These are phyloP conservation scores for Leptinotarsa lineolata DNA, from an alignment of 1,140 invertebrate species.

Conservation along the genomic window DNA sequence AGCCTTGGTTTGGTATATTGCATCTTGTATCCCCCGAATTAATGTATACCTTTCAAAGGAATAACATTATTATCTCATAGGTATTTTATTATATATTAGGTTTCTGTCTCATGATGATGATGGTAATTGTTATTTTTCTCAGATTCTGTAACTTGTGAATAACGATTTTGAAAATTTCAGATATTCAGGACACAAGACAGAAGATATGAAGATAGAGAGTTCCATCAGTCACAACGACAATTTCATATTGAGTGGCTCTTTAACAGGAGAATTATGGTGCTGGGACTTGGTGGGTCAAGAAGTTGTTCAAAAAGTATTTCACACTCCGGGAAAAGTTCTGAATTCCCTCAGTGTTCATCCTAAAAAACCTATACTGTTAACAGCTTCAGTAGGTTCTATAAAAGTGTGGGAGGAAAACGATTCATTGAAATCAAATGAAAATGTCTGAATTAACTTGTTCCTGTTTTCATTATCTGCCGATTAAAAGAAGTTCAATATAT, in stretches of 20 bases:
- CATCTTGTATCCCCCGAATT: too few relatives aligned
- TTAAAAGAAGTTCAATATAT: too few relatives aligned
- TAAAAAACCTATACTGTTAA: constrained; percentile 67
- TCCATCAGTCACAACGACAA: constrained; percentile 81
- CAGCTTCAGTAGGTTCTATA: constrained; percentile 68
- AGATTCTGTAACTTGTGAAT: constrained; percentile 26
- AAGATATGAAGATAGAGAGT: constrained; percentile 85
- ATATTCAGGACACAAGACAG: constrained; percentile 78
- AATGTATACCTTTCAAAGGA: neutral
- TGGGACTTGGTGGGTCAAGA: constrained; percentile 85
- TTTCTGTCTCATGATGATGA: constrained; percentile 17
- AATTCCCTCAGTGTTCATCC: constrained; percentile 77
- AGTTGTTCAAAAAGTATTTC: constrained; percentile 60
- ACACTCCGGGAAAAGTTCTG: constrained; percentile 60
- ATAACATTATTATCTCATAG: neutral
- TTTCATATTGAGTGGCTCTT: constrained; percentile 85
- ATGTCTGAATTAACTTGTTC: neutral
- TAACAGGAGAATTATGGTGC: constrained; percentile 80
- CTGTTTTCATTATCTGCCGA: neutral
- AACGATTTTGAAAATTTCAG: constrained; percentile 54
- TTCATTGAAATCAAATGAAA: neutral
- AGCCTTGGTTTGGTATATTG: too few relatives aligned
- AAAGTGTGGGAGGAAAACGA: constrained; percentile 59
- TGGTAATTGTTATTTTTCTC: constrained; percentile 21
- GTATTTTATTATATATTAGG: constrained; percentile 12